Base-by-base conservation (phyloP, 2,888 invertebrate species). In the Ochropacha duplaris region DNA sequence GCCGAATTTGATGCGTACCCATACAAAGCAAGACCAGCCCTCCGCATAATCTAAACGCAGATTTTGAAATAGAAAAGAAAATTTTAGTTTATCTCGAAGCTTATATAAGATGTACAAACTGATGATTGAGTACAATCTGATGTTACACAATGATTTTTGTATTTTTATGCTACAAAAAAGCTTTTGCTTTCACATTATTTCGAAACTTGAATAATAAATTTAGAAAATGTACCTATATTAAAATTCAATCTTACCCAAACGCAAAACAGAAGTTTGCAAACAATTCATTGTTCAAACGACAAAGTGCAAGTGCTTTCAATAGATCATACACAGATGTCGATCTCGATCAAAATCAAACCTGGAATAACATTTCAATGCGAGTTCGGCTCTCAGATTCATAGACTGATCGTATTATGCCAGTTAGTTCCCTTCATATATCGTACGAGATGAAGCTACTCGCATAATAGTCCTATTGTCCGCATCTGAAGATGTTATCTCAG, bases 1-100 rank as follows among this genome's bases (percentile, higher is more conserved):
- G 78, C 76, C 79, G 81, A 85, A 87, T 84, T 85, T 86, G 86
- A 88, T 86, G 87, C 81, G 84, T 86, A 82, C 81, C 76, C 72
- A 76, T 68, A 69, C 65, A 69, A 65, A 72, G 69, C 52, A 52
- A 52, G 34, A 52, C 31, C 65, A 62, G 61, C 63, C 67, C 62
- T 68, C 65, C 69, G 67, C 68, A 74, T 75, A 74, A 72, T 74
- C 52, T 52, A 22, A 52, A 19, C 52, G 11, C 19, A 52, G 52
- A 22, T 26, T 11, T 34, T 22, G 31, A 11, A 31, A 31, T 52
- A 34, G 31, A 14, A 52, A 52, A 52, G 31, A 52, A 34, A 52
- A 34, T 31, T 52, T 52, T 31, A 51, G 51, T 31, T 31, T 19
- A 22, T 34, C 19, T 22, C 52, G 0, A 44, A 5, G 19, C 9